Conservation (phyloP, 2,888 invertebrate species). For the Calephelis perditalis region DNA sequence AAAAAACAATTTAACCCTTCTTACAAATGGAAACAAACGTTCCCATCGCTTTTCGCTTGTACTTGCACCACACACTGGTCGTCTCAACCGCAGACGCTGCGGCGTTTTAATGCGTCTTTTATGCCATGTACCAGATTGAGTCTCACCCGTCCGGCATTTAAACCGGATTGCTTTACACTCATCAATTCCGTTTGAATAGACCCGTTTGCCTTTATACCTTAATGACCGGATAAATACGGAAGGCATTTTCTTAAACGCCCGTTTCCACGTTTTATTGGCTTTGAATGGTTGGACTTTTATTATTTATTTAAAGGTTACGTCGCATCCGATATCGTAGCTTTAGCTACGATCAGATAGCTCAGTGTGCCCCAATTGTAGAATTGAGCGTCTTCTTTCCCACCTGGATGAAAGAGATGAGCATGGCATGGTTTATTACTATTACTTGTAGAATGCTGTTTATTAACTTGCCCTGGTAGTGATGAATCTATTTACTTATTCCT, state of each 20-base stretch:
- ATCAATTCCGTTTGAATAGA: conserved; percentile 60
- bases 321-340: too few relatives aligned
- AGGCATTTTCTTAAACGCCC: conserved; percentile 22
- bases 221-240: conserved; percentile 59
- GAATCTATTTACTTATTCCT: too few relatives aligned
- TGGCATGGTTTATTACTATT: too few relatives aligned
- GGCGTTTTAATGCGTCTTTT: conserved; percentile 59
- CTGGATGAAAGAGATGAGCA: too few relatives aligned
- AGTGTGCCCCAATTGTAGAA: too few relatives aligned
- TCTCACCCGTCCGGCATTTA: conserved; percentile 47
- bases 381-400: too few relatives aligned
- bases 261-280: conserved; percentile 11
- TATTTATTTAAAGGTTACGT: background rate
- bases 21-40: background rate
- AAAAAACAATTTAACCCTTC: too few relatives aligned
- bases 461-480: too few relatives aligned
- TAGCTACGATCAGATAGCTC: too few relatives aligned
- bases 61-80: conserved; percentile 26
- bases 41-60: conserved; percentile 20
- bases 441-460: too few relatives aligned
- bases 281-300: conserved; percentile 11
- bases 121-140: conserved; percentile 64
- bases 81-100: conserved; percentile 42
- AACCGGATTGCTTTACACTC: conserved; percentile 61
- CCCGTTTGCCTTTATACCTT: conserved; percentile 58